phyloP scores from a whole-genome alignment of 2,888 invertebrate genomes.

The Margaritifera margaritifera region DNA sequence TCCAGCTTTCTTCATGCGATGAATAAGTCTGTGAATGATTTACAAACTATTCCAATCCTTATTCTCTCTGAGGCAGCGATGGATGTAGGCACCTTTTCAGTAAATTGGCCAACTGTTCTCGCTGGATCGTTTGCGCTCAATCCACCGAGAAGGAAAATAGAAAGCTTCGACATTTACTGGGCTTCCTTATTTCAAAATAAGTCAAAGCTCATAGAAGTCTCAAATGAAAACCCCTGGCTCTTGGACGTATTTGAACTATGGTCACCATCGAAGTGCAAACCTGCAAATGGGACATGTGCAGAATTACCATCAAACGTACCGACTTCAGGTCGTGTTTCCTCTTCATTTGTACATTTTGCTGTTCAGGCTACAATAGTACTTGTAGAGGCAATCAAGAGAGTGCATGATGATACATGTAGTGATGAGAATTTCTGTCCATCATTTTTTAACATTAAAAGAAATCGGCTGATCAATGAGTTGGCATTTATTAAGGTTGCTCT shows the following conservation, averaged over 20 bases:
- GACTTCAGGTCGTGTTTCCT: slow-evolving; percentile 1
- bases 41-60: too few species aligned
- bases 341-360: slow-evolving; percentile 27
- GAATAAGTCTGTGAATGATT: too few species aligned
- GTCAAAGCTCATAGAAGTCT: background rate
- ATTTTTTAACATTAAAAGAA: slow-evolving; percentile 8
- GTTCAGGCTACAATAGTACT: slow-evolving; percentile 23
- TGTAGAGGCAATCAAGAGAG: slow-evolving; percentile 13
- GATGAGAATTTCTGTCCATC: slow-evolving; percentile 3
- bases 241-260: too few species aligned
- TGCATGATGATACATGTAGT: slow-evolving; percentile 8
- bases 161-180: slow-evolving; percentile 15
- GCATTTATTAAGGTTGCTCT: too few species aligned
- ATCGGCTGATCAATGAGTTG: slow-evolving; percentile 13
- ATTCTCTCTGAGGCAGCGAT: too few species aligned
- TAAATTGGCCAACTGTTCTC: too few species aligned
- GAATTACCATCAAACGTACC: too few species aligned
- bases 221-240: too few species aligned
- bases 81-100: too few species aligned
- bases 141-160: slow-evolving; percentile 19
- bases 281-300: too few species aligned
- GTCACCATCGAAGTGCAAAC: too few species aligned
- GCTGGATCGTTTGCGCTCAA: slow-evolving; percentile 28
- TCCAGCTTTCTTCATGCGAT: too few species aligned
- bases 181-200: background rate